Conservation (phyloP, 2,888 invertebrate species). For the Scrobipalpa costella region DNA sequence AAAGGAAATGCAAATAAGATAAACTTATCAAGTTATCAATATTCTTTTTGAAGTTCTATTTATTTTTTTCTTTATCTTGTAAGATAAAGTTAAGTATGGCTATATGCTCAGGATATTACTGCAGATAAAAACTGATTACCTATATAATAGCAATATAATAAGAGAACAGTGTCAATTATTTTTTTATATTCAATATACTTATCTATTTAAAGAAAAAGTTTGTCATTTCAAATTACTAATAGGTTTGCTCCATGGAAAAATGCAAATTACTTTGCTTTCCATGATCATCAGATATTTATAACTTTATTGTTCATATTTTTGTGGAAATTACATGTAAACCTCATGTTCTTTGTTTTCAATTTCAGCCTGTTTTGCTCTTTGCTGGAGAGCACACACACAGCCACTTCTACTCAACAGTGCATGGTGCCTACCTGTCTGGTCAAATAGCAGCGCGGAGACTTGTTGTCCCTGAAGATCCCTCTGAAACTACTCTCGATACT, state of each 20-base stretch:
- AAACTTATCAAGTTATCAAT: not conserved
- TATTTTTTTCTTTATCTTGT: not conserved
- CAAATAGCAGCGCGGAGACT: constrained; percentile 89
- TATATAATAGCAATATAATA: too few species aligned
- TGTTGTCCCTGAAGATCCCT: constrained; percentile 81
- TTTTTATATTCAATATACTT: too few species aligned
- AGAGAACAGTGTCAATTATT: too few species aligned
- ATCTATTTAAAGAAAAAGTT: too few species aligned
- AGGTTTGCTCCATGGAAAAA: too few species aligned
- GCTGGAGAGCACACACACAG: constrained; percentile 98
- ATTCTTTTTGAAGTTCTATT: not conserved
- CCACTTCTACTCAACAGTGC: constrained; percentile 96
- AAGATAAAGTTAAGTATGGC: too few species aligned
- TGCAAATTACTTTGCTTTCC: too few species aligned
- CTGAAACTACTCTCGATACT: constrained; percentile 86
- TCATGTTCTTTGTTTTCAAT: constrained; percentile 9
- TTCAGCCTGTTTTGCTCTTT: constrained; percentile 90
- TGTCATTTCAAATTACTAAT: too few species aligned
- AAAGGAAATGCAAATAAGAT: not conserved
- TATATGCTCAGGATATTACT: not conserved
- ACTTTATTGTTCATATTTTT: too few species aligned
- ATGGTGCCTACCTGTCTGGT: constrained; percentile 95
- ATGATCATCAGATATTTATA: too few species aligned
- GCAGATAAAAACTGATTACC: constrained; percentile 12
- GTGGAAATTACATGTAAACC: too few species aligned